phyloP scores from a whole-genome alignment of 2,888 invertebrate genomes.

The Falcaria lacertinaria region DNA sequence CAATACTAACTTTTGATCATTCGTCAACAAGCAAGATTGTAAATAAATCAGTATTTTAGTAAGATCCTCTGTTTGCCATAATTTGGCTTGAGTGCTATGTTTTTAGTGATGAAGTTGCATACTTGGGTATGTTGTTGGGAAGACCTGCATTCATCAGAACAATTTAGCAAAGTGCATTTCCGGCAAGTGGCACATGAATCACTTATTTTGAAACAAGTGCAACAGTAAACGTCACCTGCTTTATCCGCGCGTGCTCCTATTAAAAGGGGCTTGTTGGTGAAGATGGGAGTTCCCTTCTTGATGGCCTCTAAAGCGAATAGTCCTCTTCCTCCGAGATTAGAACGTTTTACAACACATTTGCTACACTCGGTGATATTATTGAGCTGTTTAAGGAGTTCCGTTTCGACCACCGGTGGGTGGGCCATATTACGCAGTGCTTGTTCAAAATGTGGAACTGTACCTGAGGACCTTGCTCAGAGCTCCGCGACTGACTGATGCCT shows the following conservation, averaged over 20 bases:
- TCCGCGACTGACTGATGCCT: slow-evolving; percentile 50
- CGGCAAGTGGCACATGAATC: slow-evolving; percentile 68
- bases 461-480: slow-evolving; percentile 30
- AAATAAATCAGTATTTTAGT: slow-evolving; percentile 46
- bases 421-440: slow-evolving; percentile 28
- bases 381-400: slow-evolving; percentile 16
- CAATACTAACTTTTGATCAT: slow-evolving; percentile 65
- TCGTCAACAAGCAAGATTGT: slow-evolving; percentile 42
- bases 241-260: slow-evolving; percentile 81
- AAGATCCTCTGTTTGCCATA: slow-evolving; percentile 27
- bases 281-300: slow-evolving; percentile 82
- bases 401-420: slow-evolving; percentile 10
- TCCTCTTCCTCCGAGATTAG: slow-evolving; percentile 83
- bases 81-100: slow-evolving; percentile 59
- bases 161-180: slow-evolving; percentile 83
- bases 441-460: slow-evolving; percentile 21
- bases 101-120: slow-evolving; percentile 79
- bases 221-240: slow-evolving; percentile 77
- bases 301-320: slow-evolving; percentile 83
- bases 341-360: slow-evolving; percentile 80
- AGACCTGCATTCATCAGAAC: slow-evolving; percentile 80
- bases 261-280: slow-evolving; percentile 83
- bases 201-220: slow-evolving; percentile 79
- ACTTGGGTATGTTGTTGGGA: slow-evolving; percentile 76
- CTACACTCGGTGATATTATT: slow-evolving; percentile 19